These are phyloP conservation scores for Carposina sasakii DNA, from an alignment of 1,140 invertebrate genomes.

Conservation along the genomic window DNA sequence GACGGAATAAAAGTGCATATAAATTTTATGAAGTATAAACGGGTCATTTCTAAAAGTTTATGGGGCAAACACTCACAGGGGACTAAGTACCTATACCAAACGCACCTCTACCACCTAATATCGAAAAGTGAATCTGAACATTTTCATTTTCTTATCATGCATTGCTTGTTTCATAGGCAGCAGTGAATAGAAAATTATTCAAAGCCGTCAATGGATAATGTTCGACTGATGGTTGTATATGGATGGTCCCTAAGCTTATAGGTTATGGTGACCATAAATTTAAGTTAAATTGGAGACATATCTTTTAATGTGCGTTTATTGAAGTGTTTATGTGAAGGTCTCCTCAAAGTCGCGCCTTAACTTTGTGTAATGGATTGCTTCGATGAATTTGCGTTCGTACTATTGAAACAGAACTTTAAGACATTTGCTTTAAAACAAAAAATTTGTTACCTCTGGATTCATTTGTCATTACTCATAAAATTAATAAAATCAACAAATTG, in stretches of 20 bases:
- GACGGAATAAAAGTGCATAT: constrained; percentile 63
- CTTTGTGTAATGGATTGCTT: constrained; percentile 18
- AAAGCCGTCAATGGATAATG: background rate
- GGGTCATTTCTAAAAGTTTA: constrained; percentile 58
- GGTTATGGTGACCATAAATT: constrained; percentile 60
- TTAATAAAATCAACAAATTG: too few species aligned
- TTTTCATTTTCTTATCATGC: background rate
- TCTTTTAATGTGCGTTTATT: constrained; percentile 63
- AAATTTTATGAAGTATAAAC: constrained; percentile 68
- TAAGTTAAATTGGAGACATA: constrained; percentile 62
- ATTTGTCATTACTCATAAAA: too few species aligned
- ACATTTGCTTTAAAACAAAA: too few species aligned
- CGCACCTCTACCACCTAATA: constrained; percentile 8
- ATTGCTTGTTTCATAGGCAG: background rate
- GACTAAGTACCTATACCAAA: constrained; percentile 36
- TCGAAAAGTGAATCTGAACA: background rate
- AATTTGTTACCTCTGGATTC: too few species aligned
- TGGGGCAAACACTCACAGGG: constrained; percentile 41
- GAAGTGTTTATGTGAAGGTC: constrained; percentile 52
- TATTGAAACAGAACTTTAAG: too few species aligned
- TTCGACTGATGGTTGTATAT: background rate
- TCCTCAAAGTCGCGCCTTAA: constrained; percentile 24
- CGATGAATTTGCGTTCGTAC: constrained; percentile 31
- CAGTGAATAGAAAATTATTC: background rate
- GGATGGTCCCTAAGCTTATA: constrained; percentile 19